These are phyloP conservation scores for Natrix natrix DNA, from an alignment of 2,797 vertebrate species.

Conservation along the genomic window DNA sequence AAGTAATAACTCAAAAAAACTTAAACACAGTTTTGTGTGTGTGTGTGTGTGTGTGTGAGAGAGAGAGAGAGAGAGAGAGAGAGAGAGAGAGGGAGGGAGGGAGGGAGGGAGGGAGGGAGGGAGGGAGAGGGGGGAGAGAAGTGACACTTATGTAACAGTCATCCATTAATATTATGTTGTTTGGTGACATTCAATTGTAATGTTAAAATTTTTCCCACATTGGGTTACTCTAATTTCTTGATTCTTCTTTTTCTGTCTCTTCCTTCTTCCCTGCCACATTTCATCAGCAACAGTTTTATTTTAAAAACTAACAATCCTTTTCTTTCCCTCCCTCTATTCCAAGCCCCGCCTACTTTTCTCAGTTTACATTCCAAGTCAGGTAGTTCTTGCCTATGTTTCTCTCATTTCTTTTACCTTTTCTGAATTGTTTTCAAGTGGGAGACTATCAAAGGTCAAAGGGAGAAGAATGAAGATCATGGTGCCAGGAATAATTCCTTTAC, in stretches of 20 bases:
- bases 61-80: neutral
- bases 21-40: neutral
- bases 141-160: neutral
- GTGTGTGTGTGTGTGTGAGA: neutral
- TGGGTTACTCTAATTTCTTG: neutral
- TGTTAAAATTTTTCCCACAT: neutral
- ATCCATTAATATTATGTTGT: neutral
- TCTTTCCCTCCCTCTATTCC: neutral
- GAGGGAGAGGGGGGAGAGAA: neutral
- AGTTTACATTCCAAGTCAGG: neutral
- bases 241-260: neutral
- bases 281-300: neutral
- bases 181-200: neutral
- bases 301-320: neutral
- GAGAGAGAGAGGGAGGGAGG: neutral
- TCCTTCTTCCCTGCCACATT: neutral
- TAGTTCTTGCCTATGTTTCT: neutral
- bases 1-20: neutral
- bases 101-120: neutral
- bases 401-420: neutral
- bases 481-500: neutral
- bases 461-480: neutral
- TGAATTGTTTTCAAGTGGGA: neutral
- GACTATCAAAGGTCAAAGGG: neutral
- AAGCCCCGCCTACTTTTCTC: neutral